Evolutionary conservation across 2,797 vertebrate species (phyloP).

Genomic region (Poeciliopsis gracilis): DNA sequence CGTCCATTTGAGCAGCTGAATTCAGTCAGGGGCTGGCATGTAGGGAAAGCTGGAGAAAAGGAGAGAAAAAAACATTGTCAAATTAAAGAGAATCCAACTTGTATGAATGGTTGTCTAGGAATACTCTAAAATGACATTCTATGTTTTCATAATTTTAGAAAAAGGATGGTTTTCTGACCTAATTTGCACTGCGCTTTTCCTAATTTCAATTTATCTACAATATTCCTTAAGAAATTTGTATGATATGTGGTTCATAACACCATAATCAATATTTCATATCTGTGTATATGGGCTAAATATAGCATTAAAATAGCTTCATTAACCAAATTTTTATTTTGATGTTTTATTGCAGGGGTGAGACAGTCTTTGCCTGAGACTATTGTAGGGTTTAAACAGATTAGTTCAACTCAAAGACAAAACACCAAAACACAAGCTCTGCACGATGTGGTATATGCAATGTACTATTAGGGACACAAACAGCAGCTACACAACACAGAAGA

Average conservation of each 20-base stretch:
- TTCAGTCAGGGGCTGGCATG: conserved; percentile 90
- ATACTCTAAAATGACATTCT: background rate
- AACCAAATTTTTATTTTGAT: background rate
- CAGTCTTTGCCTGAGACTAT: background rate
- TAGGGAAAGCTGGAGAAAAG: conserved; percentile 87
- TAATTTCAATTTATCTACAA: background rate
- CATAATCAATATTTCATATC: background rate
- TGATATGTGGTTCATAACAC: background rate
- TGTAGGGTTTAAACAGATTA: background rate
- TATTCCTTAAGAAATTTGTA: background rate
- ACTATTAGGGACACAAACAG: background rate
- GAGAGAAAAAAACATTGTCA: conserved; percentile 13
- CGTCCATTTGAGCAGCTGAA: conserved; percentile 94
- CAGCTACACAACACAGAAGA: background rate
- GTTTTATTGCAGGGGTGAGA: background rate
- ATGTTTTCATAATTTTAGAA: background rate
- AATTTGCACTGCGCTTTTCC: background rate
- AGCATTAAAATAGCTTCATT: background rate
- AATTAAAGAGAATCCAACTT: background rate
- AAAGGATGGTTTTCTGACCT: background rate
- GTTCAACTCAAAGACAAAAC: background rate
- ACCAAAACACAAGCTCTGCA: background rate
- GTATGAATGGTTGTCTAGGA: background rate
- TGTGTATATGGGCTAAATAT: background rate
- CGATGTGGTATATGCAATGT: background rate